These are phyloP conservation scores for Pelmatolapia mariae DNA, from an alignment of 2,113 vertebrate species.

Conservation along the genomic window DNA sequence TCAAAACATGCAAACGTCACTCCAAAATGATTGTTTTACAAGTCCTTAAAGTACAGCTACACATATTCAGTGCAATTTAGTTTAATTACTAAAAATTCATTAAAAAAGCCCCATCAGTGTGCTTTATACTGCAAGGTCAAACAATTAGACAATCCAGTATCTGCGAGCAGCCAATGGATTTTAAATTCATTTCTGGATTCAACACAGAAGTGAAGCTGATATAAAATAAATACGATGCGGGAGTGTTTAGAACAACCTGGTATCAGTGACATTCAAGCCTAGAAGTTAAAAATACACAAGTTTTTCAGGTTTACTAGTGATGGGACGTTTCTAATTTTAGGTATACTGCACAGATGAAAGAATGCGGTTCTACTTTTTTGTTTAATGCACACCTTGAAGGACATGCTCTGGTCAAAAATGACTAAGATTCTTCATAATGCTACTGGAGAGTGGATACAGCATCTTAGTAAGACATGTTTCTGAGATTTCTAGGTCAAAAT, in stretches of 20 bases:
- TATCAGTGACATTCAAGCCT: neutral
- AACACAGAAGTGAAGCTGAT: neutral
- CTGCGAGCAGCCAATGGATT: neutral
- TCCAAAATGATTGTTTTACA: neutral
- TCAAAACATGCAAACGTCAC: neutral
- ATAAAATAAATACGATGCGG: neutral
- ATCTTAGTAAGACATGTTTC: neutral
- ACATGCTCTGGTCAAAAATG: neutral
- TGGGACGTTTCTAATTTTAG: neutral
- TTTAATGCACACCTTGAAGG: neutral
- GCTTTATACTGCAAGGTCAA: neutral
- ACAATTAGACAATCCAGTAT: neutral
- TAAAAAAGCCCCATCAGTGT: neutral
- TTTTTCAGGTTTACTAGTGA: neutral
- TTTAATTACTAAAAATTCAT: neutral
- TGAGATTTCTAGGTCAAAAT: neutral
- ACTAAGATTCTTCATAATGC: neutral
- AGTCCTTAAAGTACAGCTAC: neutral
- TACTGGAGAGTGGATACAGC: neutral
- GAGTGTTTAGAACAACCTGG: neutral
- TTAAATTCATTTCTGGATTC: neutral
- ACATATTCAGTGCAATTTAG: neutral
- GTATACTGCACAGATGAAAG: neutral
- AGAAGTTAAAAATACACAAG: neutral
- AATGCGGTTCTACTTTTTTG: neutral